phyloP scores from a whole-genome alignment of 1,140 invertebrate species.

The Drosophila bocki region DNA sequence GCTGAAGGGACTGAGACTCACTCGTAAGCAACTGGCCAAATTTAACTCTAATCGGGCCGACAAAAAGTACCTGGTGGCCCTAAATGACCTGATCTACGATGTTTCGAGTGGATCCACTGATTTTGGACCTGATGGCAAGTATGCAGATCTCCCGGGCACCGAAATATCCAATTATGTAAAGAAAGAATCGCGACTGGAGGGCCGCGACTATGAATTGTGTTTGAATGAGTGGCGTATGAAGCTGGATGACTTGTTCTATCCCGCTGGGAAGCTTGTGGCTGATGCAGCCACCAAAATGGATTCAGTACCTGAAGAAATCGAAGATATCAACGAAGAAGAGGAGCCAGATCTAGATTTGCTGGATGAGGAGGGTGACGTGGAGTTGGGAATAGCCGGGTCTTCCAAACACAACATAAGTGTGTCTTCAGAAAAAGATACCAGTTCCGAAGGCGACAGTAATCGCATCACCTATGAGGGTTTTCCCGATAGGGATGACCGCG shows the following conservation, averaged over 20 bases:
- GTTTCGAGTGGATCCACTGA: conserved; percentile 43
- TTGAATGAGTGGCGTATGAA: conserved; percentile 25
- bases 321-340: not conserved
- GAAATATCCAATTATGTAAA: conserved; percentile 30
- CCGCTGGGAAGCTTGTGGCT: conserved; percentile 20
- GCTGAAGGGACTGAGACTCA: conserved; percentile 12
- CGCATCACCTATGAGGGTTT: no score
- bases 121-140: conserved; percentile 45
- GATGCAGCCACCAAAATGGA: not conserved
- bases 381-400: not conserved
- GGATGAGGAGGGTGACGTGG: not conserved
- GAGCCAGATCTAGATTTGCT: not conserved
- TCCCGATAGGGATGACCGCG: no score
- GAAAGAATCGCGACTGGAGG: not conserved
- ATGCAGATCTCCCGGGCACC: conserved; percentile 19
- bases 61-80: conserved; percentile 35
- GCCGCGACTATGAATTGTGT: not conserved
- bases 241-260: conserved; percentile 52
- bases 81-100: conserved; percentile 44
- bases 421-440: no score
- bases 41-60: conserved; percentile 26
- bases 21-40: not conserved
- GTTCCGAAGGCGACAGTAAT: no score
- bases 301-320: not conserved
- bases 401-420: no score